Evolutionary conservation across 2,797 vertebrate genomes (phyloP), one percentile per base, ranked within the genome.

Genomic region (Clamator glandarius): DNA sequence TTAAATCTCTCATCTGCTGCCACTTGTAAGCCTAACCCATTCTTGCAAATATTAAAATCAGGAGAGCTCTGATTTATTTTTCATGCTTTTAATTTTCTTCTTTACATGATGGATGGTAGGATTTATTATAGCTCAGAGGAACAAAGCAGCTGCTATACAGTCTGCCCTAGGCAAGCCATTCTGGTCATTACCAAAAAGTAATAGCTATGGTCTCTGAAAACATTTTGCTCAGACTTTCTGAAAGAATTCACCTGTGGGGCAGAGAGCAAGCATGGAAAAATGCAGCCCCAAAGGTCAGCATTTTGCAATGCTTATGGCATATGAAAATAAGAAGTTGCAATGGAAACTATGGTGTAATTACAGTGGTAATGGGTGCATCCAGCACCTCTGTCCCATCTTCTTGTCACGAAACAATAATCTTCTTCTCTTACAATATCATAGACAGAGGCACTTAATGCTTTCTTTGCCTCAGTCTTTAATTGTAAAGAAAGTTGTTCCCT

Each of bases 201-300:
- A 90, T 90, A 95, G 75, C 70, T 79, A 36, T 16, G 54, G 87
- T 96, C 91, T 58, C 64, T 86, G 61, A 75, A 96, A 89, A 80
- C 76, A 68, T 94, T 92, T 95, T 95, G 64, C 85, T 95, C 62
- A 94, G 79, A 67, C 81, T 89, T 94, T 96, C 76, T 88, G 81
- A 92, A 95, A 86, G 93, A 95, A 96, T 95, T 96, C 94, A 91
- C 92, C 93, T 95, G 92, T 89, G 64, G 89, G 95, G 91, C 79
- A 96, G 57, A 41, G 63, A 96, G 54, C 72, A 94, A 95, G 89
- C 44, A 54, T 31, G 76, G 84, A 94, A 95, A 95, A 93, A 91
- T 89, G 83, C 44, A 94, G 85, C 88, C 92, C 82, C 80, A 96
- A 94, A 97, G 95, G 96, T 97, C 94, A 93, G 42, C 29, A 33